These are phyloP conservation scores for Pseudomyrmex sp. DNA, from an alignment of 1,140 invertebrate species.

Conservation along the genomic window DNA sequence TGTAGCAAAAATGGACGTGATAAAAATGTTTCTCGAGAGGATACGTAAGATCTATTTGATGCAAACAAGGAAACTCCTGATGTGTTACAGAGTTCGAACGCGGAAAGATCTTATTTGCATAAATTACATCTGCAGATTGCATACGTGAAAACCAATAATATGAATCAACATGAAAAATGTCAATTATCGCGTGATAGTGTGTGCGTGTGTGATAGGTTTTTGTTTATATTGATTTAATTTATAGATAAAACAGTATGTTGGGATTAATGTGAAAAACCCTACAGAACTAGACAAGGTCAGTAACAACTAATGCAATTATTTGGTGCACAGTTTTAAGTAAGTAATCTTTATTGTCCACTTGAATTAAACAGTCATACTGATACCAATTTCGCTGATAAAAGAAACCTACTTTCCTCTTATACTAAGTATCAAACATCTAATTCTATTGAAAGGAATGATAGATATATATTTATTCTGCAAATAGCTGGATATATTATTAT, in stretches of 20 bases:
- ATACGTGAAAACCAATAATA: not conserved
- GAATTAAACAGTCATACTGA: too few relatives aligned
- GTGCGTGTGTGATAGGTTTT: not conserved
- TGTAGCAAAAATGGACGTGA: not conserved
- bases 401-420: too few relatives aligned
- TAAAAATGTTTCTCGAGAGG: not conserved
- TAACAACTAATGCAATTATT: too few relatives aligned
- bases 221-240: not conserved
- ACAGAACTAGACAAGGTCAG: too few relatives aligned
- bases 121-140: not conserved
- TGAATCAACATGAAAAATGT: not conserved
- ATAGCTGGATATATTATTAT: not conserved
- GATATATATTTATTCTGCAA: conserved; percentile 28
- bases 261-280: not conserved
- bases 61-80: not conserved
- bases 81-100: not conserved
- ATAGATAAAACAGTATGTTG: not conserved
- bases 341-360: too few relatives aligned
- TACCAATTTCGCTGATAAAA: too few relatives aligned
- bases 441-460: not conserved
- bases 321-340: not conserved
- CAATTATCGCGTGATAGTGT: not conserved
- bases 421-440: not conserved
- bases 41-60: too few relatives aligned
- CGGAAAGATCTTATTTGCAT: not conserved